phyloP scores from a whole-genome alignment of 2,888 invertebrate species.

The Xanthia icteritia region DNA sequence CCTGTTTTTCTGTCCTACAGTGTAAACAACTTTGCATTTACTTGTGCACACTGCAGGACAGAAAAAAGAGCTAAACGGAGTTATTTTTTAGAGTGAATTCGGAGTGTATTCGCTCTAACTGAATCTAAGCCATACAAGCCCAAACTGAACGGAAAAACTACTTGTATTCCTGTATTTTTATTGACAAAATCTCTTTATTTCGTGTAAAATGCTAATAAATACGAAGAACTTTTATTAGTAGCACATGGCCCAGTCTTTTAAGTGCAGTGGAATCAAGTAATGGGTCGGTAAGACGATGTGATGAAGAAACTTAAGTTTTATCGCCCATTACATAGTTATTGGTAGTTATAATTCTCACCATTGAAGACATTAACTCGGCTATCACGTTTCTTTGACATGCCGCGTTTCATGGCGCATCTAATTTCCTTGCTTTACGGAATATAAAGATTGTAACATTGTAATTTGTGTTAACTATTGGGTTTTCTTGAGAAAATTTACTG shows the following conservation, averaged over 20 bases:
- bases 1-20: neutral
- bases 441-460: neutral
- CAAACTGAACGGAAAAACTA: neutral
- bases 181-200: neutral
- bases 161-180: neutral
- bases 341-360: slow-evolving; percentile 26
- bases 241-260: slow-evolving; percentile 8
- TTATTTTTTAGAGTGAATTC: neutral
- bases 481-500: neutral
- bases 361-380: slow-evolving; percentile 6
- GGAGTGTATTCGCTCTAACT: too few relatives aligned
- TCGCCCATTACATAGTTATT: slow-evolving; percentile 28
- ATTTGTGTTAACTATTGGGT: neutral
- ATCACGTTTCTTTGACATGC: slow-evolving; percentile 26
- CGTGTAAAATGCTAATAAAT: neutral
- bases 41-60: too few relatives aligned
- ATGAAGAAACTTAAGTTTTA: slow-evolving; percentile 19
- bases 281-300: neutral
- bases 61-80: too few relatives aligned
- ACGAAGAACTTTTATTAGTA: neutral
- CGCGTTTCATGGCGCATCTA: neutral
- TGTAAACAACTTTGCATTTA: neutral
- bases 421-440: neutral
- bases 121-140: neutral
- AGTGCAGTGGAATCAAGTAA: neutral